Evolutionary conservation across 2,797 vertebrate genomes (phyloP).

Genomic region (Corythornis leucogaster): DNA sequence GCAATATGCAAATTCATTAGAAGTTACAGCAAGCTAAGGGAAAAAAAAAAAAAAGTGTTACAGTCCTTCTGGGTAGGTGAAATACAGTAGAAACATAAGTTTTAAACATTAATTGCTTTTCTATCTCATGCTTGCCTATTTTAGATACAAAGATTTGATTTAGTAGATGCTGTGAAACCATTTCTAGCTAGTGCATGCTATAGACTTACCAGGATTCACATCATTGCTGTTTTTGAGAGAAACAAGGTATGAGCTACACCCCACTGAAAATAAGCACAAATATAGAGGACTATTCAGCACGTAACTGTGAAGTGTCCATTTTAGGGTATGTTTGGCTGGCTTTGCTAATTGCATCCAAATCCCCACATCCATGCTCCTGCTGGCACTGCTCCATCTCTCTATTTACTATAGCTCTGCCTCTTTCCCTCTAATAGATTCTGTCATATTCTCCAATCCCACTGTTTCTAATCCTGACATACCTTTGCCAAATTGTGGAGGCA

Average conservation of each 20-base stretch:
- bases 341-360: slow-evolving; percentile 16
- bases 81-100: neutral
- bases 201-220: neutral
- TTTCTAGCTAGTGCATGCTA: neutral
- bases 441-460: neutral
- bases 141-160: neutral
- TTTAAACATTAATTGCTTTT: neutral
- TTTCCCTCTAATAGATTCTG: slow-evolving; percentile 21
- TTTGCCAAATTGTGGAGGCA: slow-evolving; percentile 32
- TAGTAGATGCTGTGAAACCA: neutral
- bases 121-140: neutral
- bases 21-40: neutral
- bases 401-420: slow-evolving; percentile 5
- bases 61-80: neutral
- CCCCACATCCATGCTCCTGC: neutral
- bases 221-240: neutral
- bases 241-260: neutral
- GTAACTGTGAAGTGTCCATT: neutral
- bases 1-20: neutral
- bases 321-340: neutral
- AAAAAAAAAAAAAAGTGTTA: neutral
- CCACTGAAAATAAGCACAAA: neutral
- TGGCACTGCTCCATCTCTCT: slow-evolving; percentile 24
- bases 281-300: neutral
- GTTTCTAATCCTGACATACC: slow-evolving; percentile 10